These are phyloP conservation scores for Sakesphorus luctuosus DNA, from an alignment of 2,113 vertebrate genomes.

Conservation along the genomic window DNA sequence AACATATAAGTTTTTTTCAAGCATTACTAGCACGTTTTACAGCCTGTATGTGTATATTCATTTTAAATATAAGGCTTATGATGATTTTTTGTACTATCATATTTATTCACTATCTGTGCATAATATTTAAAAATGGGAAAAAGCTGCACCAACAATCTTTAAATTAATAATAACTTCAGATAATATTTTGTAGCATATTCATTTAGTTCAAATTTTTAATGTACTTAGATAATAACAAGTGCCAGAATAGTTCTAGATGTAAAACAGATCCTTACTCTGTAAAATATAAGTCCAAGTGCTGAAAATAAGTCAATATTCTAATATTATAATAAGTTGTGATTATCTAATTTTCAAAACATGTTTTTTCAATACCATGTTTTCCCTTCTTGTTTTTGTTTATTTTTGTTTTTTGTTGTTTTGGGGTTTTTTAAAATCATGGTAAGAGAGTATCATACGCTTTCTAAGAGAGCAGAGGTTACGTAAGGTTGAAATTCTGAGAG, in stretches of 20 bases:
- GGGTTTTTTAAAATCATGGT: neutral
- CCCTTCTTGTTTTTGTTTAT: no score
- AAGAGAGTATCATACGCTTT: neutral
- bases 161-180: neutral
- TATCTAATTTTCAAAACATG: neutral
- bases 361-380: neutral
- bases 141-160: neutral
- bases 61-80: conserved; percentile 20
- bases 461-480: neutral
- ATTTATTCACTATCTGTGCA: neutral
- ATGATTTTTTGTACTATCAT: neutral
- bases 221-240: neutral
- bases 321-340: neutral
- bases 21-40: conserved; percentile 32
- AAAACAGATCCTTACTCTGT: neutral
- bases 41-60: neutral
- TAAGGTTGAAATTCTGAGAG: neutral
- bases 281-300: neutral
- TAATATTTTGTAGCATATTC: neutral
- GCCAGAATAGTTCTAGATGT: neutral
- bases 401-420: no score
- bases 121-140: neutral
- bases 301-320: neutral
- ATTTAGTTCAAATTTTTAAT: neutral
- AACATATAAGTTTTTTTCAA: conserved; percentile 26